These are phyloP conservation scores for Tinea pellionella DNA, from an alignment of 2,888 invertebrate species.

Conservation along the genomic window DNA sequence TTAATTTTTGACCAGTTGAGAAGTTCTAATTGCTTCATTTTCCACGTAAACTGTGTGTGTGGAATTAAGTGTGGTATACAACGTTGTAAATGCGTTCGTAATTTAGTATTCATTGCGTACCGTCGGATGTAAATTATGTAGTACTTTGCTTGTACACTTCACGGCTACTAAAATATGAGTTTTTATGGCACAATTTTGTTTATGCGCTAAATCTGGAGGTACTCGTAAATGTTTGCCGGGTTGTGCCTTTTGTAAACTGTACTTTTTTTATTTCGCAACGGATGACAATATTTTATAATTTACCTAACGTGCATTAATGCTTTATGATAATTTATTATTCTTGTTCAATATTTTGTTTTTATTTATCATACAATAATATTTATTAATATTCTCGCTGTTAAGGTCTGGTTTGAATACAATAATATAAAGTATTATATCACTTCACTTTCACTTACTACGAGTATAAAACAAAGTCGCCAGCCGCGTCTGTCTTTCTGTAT, in stretches of 20 bases:
- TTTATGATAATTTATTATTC: neutral
- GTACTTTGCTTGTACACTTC: constrained; percentile 3
- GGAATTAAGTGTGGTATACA: neutral
- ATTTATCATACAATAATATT: no score
- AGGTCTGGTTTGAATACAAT: no score
- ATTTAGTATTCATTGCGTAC: constrained; percentile 10
- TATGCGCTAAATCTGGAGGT: constrained; percentile 2
- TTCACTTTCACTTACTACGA: no score
- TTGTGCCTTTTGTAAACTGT: neutral
- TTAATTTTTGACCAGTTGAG: neutral
- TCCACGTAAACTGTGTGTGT: neutral
- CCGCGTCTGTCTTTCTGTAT: no score
- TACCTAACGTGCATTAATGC: neutral
- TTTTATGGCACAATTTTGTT: constrained; percentile 11
- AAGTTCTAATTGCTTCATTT: neutral
- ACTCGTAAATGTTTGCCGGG: neutral
- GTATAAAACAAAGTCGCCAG: no score
- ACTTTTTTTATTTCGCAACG: neutral
- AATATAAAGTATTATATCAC: no score
- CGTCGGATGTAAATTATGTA: constrained; percentile 3
- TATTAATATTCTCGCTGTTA: no score
- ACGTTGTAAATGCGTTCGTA: neutral
- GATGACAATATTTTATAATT: neutral
- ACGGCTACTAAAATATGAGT: constrained; percentile 6
- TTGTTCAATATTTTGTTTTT: no score